Base-by-base conservation (phyloP, 2,113 vertebrate genomes). In the Microcebus griseorufus region DNA sequence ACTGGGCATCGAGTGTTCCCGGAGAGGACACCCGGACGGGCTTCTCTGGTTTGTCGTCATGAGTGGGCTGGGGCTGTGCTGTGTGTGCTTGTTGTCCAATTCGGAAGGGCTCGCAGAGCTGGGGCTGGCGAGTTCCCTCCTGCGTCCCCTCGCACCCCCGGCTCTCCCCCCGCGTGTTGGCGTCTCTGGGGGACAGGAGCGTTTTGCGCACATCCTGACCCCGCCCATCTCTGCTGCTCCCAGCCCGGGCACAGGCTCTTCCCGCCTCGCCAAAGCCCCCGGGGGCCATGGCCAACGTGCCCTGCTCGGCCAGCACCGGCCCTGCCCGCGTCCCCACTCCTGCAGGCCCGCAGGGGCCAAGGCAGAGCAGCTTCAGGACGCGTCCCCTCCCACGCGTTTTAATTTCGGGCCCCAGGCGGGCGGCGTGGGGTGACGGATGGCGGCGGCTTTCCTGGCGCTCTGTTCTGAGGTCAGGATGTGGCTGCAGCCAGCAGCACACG, bases 381-480 rank as follows among this genome's bases (percentile, higher is more conserved):
- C 42, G 90, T 94, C 98, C 93, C 96, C 97, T 98, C 97, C 97
- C 97, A 73, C 97, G 90, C 96, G 96, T 98, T 98, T 98, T 98
- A 98, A 98, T 98, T 94, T 98, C 98, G 97, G 97, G 97, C 87
- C 98, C 98, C 96, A 37, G 98, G 98, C 92, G 65, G 93, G 96
- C 98, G 37, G 80, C 70, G 95, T 55, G 95, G 95, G 98, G 97
- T 98, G 98, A 98, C 97, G 97, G 97, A 97, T 97, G 98, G 97
- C 92, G 79, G 97, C 76, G 94, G 98, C 97, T 98, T 45, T 97
- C 93, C 96, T 95, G 97, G 97, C 78, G 92, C 69, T 97, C 84
- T 89, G 53, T 97, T 98, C 96, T 92, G 97, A 97, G 98, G 98
- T 98, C 98, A 97, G 94, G 91, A 96, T 97, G 96, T 82, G 97